phyloP scores from a whole-genome alignment of 2,888 invertebrate genomes.

The Hydrotaea diabolus region DNA sequence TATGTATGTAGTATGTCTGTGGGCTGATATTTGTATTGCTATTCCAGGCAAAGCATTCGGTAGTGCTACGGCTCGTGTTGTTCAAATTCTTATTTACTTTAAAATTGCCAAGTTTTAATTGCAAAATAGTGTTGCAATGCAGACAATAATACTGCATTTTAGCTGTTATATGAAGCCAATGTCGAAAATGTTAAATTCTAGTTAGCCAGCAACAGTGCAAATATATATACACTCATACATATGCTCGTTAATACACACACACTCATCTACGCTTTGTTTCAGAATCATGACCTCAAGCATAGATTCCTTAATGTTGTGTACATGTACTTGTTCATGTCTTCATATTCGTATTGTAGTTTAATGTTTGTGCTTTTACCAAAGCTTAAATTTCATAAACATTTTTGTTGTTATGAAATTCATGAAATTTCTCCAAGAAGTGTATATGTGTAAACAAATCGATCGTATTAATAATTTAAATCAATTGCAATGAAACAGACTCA shows the following conservation, averaged over 20 bases:
- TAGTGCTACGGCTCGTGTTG: neutral
- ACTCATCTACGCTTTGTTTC: too few relatives aligned
- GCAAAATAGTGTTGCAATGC: conserved; percentile 57
- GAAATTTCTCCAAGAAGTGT: too few relatives aligned
- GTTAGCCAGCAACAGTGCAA: neutral
- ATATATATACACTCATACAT: neutral
- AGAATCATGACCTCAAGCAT: neutral
- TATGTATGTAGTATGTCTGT: neutral
- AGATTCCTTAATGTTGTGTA: neutral
- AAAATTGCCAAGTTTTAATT: conserved; percentile 40
- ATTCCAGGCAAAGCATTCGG: neutral
- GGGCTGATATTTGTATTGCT: neutral
- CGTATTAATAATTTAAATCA: too few relatives aligned
- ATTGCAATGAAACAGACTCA: too few relatives aligned
- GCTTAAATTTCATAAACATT: too few relatives aligned
- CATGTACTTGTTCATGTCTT: too few relatives aligned
- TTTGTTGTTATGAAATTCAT: too few relatives aligned
- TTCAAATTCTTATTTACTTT: conserved; percentile 17
- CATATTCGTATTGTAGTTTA: too few relatives aligned
- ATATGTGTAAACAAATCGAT: too few relatives aligned
- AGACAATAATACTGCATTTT: conserved; percentile 33
- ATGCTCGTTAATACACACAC: too few relatives aligned
- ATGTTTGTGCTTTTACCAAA: too few relatives aligned
- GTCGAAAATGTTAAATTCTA: neutral
- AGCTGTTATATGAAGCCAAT: neutral